These are phyloP conservation scores for Ceratitis capitata DNA, from an alignment of 1,140 invertebrate genomes.

Conservation along the genomic window DNA sequence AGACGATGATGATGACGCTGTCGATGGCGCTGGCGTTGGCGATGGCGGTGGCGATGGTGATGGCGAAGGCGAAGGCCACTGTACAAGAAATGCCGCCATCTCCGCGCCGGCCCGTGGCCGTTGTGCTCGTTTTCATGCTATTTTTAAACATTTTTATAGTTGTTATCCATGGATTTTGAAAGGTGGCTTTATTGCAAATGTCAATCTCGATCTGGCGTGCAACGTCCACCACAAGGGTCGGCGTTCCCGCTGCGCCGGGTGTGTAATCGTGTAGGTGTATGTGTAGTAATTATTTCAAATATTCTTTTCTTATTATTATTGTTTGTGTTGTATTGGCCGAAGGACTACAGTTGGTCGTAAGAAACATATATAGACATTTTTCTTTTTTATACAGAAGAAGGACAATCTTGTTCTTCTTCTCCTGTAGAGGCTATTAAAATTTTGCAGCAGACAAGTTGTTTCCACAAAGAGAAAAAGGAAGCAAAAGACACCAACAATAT, in stretches of 20 bases:
- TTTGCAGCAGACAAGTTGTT: not conserved
- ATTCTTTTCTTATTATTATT: not conserved
- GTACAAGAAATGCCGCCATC: not conserved
- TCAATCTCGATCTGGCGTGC: constrained; percentile 23
- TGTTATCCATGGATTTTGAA: constrained; percentile 25
- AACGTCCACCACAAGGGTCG: no score
- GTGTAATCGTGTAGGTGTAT: not conserved
- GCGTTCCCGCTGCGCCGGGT: not conserved
- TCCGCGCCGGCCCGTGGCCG: not conserved
- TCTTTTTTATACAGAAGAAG: no score
- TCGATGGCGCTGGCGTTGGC: not conserved
- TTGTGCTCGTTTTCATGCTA: constrained; percentile 20
- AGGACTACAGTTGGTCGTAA: not conserved
- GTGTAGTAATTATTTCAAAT: constrained; percentile 29
- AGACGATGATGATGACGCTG: not conserved
- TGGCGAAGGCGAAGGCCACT: constrained; percentile 22
- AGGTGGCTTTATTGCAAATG: constrained; percentile 34
- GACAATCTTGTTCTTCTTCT: no score
- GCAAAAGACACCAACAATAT: no score
- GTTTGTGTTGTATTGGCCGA: not conserved
- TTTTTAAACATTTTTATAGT: constrained; percentile 37
- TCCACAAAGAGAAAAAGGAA: not conserved
- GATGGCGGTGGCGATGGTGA: not conserved
- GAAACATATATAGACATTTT: not conserved
- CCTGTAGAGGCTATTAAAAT: not conserved